These are phyloP conservation scores for Dorcus parallelipipedus DNA, from an alignment of 2,888 invertebrate species.

Conservation along the genomic window DNA sequence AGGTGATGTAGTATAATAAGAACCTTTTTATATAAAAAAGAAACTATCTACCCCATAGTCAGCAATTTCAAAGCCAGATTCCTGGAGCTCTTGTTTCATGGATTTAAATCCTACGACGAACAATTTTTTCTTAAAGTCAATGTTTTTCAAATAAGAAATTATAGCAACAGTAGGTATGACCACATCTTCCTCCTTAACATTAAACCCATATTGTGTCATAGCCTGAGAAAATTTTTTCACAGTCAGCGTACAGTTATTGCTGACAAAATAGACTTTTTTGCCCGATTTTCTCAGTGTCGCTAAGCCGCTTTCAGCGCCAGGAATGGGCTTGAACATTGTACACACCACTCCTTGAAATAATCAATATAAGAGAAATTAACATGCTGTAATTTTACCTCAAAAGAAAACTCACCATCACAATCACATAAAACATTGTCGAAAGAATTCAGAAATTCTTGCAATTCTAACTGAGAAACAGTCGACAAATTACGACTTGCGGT, in stretches of 20 bases:
- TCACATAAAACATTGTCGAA: conserved; percentile 58
- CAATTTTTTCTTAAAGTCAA: conserved; percentile 52
- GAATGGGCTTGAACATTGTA: conserved; percentile 39
- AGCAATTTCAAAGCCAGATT: conserved; percentile 49
- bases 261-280: conserved; percentile 44
- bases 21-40: no score
- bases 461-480: conserved; percentile 27
- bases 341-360: conserved; percentile 55
- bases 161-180: conserved; percentile 54
- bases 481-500: conserved; percentile 10
- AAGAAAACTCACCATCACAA: conserved; percentile 55
- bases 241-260: conserved; percentile 30
- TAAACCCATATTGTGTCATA: conserved; percentile 22
- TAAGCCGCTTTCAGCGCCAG: conserved; percentile 51
- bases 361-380: neutral
- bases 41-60: conserved; percentile 43
- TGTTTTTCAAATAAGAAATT: conserved; percentile 53
- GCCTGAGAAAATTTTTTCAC: conserved; percentile 39
- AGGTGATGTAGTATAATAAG: no score
- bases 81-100: conserved; percentile 44
- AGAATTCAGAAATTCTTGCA: conserved; percentile 46
- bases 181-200: conserved; percentile 44
- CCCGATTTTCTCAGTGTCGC: conserved; percentile 49
- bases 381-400: neutral
- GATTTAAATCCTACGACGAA: conserved; percentile 49